A percentile compares a stretch with the other conserved stretches of the same genome.
Evolutionary conservation across 2,113 vertebrate genomes (phyloP).

Genomic region (Prionailurus bengalensis): DNA sequence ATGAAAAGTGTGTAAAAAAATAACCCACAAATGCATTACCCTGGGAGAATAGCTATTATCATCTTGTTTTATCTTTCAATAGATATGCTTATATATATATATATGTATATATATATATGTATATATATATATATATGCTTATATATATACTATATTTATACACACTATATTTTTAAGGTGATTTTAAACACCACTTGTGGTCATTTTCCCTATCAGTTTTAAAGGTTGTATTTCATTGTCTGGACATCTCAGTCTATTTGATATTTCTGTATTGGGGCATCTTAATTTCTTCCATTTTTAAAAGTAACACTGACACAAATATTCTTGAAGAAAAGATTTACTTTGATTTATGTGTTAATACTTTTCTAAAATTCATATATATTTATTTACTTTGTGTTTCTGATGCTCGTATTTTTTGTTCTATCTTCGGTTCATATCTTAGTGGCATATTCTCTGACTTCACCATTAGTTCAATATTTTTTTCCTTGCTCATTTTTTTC

Average conservation of each 20-base stretch:
- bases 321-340: constrained; percentile 9
- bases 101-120: too few species aligned
- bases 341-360: not conserved
- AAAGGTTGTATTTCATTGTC: not conserved
- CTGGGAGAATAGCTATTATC: not conserved
- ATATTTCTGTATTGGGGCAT: not conserved
- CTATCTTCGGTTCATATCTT: not conserved
- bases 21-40: not conserved
- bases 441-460: not conserved
- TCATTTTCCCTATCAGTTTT: not conserved
- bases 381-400: not conserved
- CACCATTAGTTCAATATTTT: not conserved
- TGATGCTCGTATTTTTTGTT: not conserved
- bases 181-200: not conserved
- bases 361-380: not conserved
- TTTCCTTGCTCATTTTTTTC: not conserved
- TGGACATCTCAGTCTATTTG: not conserved
- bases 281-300: not conserved
- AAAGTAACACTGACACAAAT: not conserved
- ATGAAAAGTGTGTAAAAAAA: not conserved
- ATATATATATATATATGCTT: too few species aligned
- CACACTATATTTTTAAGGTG: not conserved
- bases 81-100: not conserved
- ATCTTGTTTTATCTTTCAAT: constrained; percentile 1
- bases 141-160: not conserved